A percentile compares a stretch with the other conserved stretches of the same genome.
Evolutionary conservation across 1,140 invertebrate species (phyloP).

Genomic region (Bradysia coprophila): DNA sequence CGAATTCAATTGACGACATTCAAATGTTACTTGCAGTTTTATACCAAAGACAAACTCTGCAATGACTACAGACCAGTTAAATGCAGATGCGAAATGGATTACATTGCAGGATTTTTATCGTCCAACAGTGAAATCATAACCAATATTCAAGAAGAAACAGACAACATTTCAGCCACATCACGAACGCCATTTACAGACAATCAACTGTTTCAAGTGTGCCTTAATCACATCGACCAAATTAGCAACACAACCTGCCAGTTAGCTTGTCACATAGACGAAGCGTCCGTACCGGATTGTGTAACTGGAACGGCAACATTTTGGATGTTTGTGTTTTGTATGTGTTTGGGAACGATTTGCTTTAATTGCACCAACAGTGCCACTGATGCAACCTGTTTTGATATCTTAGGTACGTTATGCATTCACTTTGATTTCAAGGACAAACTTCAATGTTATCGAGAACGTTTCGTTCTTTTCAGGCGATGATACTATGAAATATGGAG

Average conservation of each 20-base stretch:
- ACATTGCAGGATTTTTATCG: background rate
- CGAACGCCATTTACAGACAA: too few species aligned
- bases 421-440: too few species aligned
- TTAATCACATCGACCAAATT: too few species aligned
- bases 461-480: slow-evolving; percentile 5
- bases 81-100: background rate
- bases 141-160: too few species aligned
- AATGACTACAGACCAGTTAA: background rate
- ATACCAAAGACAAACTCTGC: too few species aligned
- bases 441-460: too few species aligned
- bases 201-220: too few species aligned
- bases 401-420: slow-evolving; percentile 52
- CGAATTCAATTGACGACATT: too few species aligned
- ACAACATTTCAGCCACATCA: too few species aligned
- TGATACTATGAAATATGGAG: slow-evolving; percentile 43
- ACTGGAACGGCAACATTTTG: slow-evolving; percentile 36
- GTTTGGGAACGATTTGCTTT: slow-evolving; percentile 49
- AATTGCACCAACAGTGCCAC: slow-evolving; percentile 59
- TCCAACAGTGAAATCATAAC: too few species aligned
- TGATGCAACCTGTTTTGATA: slow-evolving; percentile 64
- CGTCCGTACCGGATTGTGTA: background rate
- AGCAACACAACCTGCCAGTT: background rate
- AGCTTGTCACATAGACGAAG: background rate
- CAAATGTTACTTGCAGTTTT: too few species aligned
- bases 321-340: slow-evolving; percentile 49